Percentiles rank a stretch among this genome's conserved stretches.
Evolutionary conservation across 2,113 vertebrate species (phyloP).

Genomic region (Setophaga petechia): DNA sequence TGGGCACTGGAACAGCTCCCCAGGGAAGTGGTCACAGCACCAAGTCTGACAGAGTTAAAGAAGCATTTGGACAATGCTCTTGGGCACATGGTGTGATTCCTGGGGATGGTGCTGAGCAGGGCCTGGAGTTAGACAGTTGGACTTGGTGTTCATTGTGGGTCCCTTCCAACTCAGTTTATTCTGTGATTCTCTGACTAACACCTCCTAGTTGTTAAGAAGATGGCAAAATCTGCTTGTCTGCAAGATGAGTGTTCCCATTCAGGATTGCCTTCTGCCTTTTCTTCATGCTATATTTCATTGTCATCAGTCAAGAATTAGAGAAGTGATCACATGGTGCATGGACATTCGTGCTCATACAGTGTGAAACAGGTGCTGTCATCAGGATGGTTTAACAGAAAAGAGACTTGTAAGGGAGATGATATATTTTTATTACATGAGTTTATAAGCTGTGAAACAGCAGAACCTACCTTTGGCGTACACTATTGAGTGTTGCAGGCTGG

Average conservation of each 20-base stretch:
- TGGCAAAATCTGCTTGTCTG: not conserved
- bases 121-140: not conserved
- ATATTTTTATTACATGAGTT: not conserved
- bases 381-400: not conserved
- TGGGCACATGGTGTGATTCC: not conserved
- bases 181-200: not conserved
- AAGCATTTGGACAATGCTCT: not conserved
- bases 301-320: not conserved
- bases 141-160: fast-evolving
- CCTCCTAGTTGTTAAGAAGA: not conserved
- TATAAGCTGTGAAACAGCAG: not conserved
- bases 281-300: not conserved
- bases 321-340: not conserved
- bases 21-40: not conserved
- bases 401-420: not conserved
- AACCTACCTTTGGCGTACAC: not conserved
- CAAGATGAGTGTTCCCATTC: not conserved
- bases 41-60: not conserved
- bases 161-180: not conserved
- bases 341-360: not conserved
- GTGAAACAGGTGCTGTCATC: not conserved
- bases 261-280: not conserved
- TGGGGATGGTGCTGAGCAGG: not conserved
- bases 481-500: not conserved
- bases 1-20: not conserved